Conservation (phyloP, 2,888 invertebrate genomes). For the Unio pictorum region DNA sequence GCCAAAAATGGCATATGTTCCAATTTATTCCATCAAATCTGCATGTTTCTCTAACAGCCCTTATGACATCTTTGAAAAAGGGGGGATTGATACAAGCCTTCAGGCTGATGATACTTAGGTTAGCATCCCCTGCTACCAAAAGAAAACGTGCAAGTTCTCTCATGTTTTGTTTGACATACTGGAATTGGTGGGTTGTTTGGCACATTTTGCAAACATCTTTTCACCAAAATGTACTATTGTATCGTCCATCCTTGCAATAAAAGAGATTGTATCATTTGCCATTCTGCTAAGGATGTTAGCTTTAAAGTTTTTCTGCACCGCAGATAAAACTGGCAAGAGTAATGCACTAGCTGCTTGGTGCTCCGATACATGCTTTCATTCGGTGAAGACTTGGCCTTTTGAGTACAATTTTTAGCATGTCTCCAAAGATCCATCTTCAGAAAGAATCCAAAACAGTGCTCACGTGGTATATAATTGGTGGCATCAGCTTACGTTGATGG, state of each 20-base stretch:
- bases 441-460: background rate
- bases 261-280: no score
- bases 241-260: no score
- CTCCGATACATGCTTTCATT: no score
- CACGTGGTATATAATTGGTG: background rate
- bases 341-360: no score
- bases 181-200: conserved; percentile 9
- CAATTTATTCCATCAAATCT: no score
- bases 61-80: background rate
- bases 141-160: conserved; percentile 13
- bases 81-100: conserved; percentile 8
- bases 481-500: background rate
- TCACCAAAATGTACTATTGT: conserved; percentile 9
- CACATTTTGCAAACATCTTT: conserved; percentile 9
- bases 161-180: conserved; percentile 13
- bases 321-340: no score
- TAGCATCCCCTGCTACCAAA: background rate
- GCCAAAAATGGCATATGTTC: conserved; percentile 11
- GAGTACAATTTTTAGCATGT: conserved; percentile 1
- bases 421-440: background rate
- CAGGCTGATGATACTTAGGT: background rate
- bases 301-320: no score
- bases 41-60: conserved; percentile 5
- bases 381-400: no score
- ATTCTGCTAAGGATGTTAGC: no score